Evolutionary conservation across 2,888 invertebrate species (phyloP), one percentile per base, ranked within the genome.

Genomic region (Parnassius apollo): DNA sequence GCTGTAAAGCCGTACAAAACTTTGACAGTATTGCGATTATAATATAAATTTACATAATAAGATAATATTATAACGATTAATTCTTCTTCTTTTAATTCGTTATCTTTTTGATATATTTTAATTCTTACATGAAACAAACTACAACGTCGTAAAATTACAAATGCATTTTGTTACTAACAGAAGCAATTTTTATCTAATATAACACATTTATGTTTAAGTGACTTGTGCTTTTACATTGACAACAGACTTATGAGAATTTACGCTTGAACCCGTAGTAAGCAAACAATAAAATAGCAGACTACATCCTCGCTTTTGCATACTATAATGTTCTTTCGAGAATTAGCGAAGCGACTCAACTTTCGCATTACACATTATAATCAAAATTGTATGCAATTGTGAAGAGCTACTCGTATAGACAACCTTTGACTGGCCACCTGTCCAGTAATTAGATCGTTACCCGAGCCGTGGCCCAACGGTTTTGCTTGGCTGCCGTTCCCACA

Each of bases 401-500:
- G 42, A 10, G 11, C 52, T 46, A n/a, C 13, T 54, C 13, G 44
- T 13, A 25, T 10, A 69, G 70, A 65, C 74, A 73, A 81, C 83
- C 85, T 84, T 75, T 83, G 83, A 81, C 83, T 81, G 74, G 66
- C 69, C 79, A 77, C 75, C 77, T 76, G 81, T 66, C 71, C 66
- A 69, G 84, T 85, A 87, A 90, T 89, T 88, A 89, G 83, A 87
- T 83, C 80, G 79, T 76, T 73, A 75, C 71, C 71, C 82, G 72
- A 74, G 74, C 69, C 79, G 73, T 69, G 72, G 70, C 71, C 67
- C 70, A 70, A 49, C 65, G 75, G 89, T 85, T 80, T 76, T 77
- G 86, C 80, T 70, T 69, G 68, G 73, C 61, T 72, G 72, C 62
- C 59, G 73, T 77, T 81, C 80, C 79, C 80, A 80, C 78, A 77